Evolutionary conservation across 2,113 vertebrate genomes (phyloP), one percentile per base, ranked within the genome.

Genomic region (Oncorhynchus mykiss): DNA sequence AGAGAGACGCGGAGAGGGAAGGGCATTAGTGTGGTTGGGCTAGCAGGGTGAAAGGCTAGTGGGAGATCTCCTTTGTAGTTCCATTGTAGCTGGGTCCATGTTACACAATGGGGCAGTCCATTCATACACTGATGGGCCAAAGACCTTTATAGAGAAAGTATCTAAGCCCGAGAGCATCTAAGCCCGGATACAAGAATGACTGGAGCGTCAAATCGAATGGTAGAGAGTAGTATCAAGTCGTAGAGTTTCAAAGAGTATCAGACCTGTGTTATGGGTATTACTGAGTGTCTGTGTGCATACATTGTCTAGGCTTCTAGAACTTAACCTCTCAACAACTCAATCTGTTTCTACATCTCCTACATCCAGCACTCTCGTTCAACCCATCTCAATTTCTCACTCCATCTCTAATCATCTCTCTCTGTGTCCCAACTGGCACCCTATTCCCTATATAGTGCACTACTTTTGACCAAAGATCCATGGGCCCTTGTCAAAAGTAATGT

Each of bases 1-100:
- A 92, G 72, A 88, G 91, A 88, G 91, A 92, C 54, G 84, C 89
- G 83, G 86, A 85, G 81, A 88, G 89, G 78, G 74, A 80, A 73
- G 13, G 78, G 51, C 14, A 91, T 86, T 84, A 88, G 87, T 70
- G 83, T 88, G 87, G 88, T 87, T 20, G 70, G 13, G 77, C 89
- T 73, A 72, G 65, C 83, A 85, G 88, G 77, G 81, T 70, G 87
- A 84, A 82, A 84, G 88, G 89, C 85, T 88, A 90, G 91, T 78
- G 86, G 88, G 67, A 5, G 70, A 54, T 14, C 16, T 4, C 51
- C 51, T 16, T 54, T 54, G 51, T 54, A 54, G 4, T 6, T 74
- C 71, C 51, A 66, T 77, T 34, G 72, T 91, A 90, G 88, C 91
- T 88, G 78, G 81, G 83, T 89, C 88, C 65, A 39, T 39, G 67